Percentiles rank a stretch among this genome's conserved stretches.
Conservation (phyloP, 1,140 invertebrate species). For the Leptonema lineaticorne region DNA sequence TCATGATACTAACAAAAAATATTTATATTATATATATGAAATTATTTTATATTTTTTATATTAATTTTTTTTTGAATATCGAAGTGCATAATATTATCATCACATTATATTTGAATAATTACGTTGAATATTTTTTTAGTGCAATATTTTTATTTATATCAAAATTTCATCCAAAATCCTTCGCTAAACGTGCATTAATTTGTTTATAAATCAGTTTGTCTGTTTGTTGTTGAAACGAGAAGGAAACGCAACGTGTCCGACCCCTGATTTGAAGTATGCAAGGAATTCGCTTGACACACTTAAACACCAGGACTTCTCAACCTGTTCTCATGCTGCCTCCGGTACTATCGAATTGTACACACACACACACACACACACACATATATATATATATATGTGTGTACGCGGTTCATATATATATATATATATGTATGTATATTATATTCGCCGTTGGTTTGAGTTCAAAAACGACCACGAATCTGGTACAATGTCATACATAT, state of each 20-base stretch:
- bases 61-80: no score
- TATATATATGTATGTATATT: no score
- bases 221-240: neutral
- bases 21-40: no score
- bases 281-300: constrained; percentile 31
- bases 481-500: neutral
- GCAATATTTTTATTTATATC: no score
- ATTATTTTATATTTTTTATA: no score
- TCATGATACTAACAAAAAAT: no score
- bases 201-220: neutral
- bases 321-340: neutral
- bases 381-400: neutral
- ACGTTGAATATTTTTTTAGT: no score
- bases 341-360: neutral
- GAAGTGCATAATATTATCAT: no score
- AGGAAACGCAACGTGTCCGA: constrained; percentile 28
- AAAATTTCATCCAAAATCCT: neutral
- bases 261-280: constrained; percentile 13
- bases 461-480: neutral
- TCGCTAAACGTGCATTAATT: neutral
- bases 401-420: no score
- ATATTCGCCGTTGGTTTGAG: neutral
- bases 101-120: no score
- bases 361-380: neutral
- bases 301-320: constrained; percentile 24